Evolutionary conservation across 1,140 invertebrate genomes (phyloP).

Genomic region (Neodiprion fabricii): DNA sequence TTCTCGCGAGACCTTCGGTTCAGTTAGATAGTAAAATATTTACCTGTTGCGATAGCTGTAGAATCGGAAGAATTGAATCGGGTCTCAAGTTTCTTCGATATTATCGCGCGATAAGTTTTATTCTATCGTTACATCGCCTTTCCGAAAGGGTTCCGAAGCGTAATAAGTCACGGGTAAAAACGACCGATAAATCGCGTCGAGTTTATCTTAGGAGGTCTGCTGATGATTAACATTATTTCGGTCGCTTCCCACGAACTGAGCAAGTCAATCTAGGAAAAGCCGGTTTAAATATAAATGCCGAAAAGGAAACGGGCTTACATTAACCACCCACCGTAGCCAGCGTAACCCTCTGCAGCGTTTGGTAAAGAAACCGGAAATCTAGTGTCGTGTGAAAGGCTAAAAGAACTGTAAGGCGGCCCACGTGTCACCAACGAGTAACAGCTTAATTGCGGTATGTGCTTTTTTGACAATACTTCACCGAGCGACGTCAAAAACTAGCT

Average conservation of each 20-base stretch:
- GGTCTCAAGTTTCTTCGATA: too few relatives aligned
- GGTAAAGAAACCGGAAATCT: slow-evolving; percentile 5
- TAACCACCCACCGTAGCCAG: slow-evolving; percentile 1
- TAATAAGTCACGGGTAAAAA: too few relatives aligned
- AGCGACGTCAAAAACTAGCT: not conserved
- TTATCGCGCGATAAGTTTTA: too few relatives aligned
- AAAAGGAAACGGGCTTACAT: not conserved
- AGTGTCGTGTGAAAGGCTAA: slow-evolving; percentile 5
- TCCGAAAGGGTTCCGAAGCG: too few relatives aligned
- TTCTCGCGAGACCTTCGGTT: slow-evolving; percentile 50
- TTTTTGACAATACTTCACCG: not conserved
- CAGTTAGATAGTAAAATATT: slow-evolving; percentile 17
- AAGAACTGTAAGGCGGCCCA: not conserved
- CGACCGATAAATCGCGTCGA: not conserved
- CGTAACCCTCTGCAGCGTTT: not conserved
- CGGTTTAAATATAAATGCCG: not conserved
- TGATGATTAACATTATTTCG: not conserved
- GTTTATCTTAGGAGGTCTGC: not conserved
- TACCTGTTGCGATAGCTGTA: not conserved
- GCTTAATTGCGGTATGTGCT: not conserved
- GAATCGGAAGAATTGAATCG: too few relatives aligned
- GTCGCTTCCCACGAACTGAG: not conserved
- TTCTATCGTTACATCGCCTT: too few relatives aligned
- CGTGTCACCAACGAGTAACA: not conserved
- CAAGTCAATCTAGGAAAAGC: slow-evolving; percentile 2